Evolutionary conservation across 2,113 vertebrate species (phyloP).

Genomic region (Leucoraja erinaceus): DNA sequence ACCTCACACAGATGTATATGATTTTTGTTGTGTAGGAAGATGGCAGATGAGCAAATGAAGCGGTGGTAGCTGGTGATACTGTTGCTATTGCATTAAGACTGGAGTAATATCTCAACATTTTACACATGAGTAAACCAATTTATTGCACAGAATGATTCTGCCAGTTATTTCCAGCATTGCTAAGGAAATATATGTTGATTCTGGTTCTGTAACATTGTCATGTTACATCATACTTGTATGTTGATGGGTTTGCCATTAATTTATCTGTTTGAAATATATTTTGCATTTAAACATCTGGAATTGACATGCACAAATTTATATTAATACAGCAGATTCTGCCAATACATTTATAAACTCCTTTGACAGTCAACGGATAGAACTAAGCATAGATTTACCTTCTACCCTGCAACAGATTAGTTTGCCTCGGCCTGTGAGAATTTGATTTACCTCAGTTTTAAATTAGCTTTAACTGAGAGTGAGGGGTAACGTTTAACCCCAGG

Average conservation of each 20-base stretch:
- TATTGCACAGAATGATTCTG: not conserved
- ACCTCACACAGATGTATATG: not conserved
- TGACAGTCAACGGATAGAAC: not conserved
- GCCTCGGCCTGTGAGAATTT: not conserved
- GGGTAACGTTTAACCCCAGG: no score
- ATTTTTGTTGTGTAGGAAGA: not conserved
- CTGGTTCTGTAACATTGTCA: not conserved
- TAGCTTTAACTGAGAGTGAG: no score
- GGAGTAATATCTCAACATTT: not conserved
- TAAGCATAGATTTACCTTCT: not conserved
- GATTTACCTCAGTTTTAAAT: not conserved
- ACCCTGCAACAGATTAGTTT: not conserved
- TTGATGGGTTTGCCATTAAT: not conserved
- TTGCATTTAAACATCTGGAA: not conserved
- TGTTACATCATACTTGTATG: not conserved
- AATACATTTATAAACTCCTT: not conserved
- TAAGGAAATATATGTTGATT: not conserved
- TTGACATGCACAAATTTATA: not conserved
- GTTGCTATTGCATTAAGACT: not conserved
- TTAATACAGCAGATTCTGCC: not conserved
- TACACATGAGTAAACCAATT: not conserved
- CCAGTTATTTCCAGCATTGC: not conserved
- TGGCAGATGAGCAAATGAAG: not conserved
- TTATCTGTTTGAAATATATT: not conserved
- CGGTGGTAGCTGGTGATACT: not conserved